Base-by-base conservation (phyloP, 2,888 invertebrate species). In the Phyllotreta cruciferae region DNA sequence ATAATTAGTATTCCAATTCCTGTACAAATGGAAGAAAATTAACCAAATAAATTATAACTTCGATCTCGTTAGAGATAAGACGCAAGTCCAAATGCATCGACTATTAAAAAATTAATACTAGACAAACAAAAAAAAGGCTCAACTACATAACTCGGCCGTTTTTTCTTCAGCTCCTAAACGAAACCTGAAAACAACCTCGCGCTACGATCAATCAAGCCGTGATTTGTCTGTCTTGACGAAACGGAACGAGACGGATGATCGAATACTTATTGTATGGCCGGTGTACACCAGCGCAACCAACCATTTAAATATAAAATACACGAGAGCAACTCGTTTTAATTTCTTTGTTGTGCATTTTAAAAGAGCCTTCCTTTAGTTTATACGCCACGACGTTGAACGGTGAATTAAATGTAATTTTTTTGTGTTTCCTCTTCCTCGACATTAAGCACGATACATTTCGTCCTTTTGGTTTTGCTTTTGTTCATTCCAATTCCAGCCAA, bases 191-290 rank as follows among this genome's bases (percentile, higher is more conserved):
- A 56, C 37, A 44, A 38, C 13, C 13, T 34, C 37, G 24, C 36
- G 53, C 58, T 66, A 68, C 67, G 56, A 71, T 70, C 70, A 71
- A 69, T 71, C 68, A 65, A 69, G 63, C 56, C 67, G 56, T 70
- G 72, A 71, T 72, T 72, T 71, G 72, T 71, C 71, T 66, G 70
- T 64, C 62, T 63, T 60, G 67, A 62, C 63, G 65, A 70, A 70
- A 70, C 65, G 70, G 68, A 70, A 70, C 63, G 71, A 70, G 67
- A 63, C 63, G 66, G 56, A 66, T 66, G 66, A 60, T 66, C 60
- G 47, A 60, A 64, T 60, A 64, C 56, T 60, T 47, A 47, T 60
- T 64, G 60, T 60, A 24, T 24, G 4, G 24, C 24, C 24, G 24
- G 24, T 24, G 4, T 24, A 45, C 53, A 66, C 56, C 67, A 54